Conservation (phyloP, 2,113 vertebrate species). For the Zapornia atra region DNA sequence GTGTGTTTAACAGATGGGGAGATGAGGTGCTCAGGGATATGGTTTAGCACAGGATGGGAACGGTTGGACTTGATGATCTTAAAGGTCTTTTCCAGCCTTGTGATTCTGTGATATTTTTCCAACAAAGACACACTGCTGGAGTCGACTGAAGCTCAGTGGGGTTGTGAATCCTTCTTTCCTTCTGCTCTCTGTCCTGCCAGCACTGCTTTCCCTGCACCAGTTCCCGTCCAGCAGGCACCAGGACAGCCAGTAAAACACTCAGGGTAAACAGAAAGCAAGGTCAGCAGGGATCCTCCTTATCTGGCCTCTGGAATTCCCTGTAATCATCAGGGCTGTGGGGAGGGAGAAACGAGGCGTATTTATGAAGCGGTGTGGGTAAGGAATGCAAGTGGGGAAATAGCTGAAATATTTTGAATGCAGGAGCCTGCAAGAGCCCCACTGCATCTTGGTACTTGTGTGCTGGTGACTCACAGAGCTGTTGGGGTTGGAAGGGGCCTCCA, state of each 20-base stretch:
- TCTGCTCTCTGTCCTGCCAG: background rate
- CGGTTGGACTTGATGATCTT: too few relatives aligned
- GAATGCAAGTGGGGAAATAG: constrained; percentile 63
- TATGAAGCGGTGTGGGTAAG: background rate
- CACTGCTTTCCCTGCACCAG: background rate
- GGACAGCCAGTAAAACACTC: background rate
- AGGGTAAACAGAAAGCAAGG: background rate
- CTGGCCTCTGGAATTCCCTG: constrained; percentile 19
- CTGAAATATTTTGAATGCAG: constrained; percentile 42
- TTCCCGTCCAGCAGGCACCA: background rate
- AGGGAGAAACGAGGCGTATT: background rate
- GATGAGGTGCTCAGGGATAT: too few relatives aligned
- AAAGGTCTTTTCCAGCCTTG: too few relatives aligned
- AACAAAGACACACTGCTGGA: background rate
- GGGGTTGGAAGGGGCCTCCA: too few relatives aligned
- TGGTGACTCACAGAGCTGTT: background rate
- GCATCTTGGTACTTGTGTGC: background rate
- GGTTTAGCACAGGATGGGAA: too few relatives aligned
- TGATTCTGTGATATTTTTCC: background rate
- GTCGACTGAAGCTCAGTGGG: accelerated
- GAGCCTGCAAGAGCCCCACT: background rate
- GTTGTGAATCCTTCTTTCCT: background rate
- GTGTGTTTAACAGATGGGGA: too few relatives aligned
- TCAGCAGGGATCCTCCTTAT: background rate
- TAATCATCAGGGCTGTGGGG: background rate